phyloP scores from a whole-genome alignment of 2,797 vertebrate species.

The Falco columbarius region DNA sequence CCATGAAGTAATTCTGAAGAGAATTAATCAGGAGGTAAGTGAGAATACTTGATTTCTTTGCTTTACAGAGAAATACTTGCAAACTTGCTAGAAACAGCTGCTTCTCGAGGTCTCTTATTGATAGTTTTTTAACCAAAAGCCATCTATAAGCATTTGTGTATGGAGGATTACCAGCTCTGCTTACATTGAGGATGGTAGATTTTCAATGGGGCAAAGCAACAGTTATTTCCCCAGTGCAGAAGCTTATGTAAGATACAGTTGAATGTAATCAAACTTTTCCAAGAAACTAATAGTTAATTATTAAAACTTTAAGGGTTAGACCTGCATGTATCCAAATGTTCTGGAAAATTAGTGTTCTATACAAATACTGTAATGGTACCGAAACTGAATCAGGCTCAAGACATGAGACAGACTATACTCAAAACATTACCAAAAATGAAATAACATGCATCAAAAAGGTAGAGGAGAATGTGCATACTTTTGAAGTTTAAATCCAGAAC shows the following conservation, averaged over 20 bases:
- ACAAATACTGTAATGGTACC: neutral
- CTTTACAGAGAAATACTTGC: neutral
- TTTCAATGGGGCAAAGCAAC: neutral
- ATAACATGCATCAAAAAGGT: neutral
- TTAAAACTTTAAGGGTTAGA: neutral
- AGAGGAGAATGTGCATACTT: neutral
- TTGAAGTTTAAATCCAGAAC: neutral
- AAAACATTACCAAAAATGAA: neutral
- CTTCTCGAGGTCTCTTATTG: neutral
- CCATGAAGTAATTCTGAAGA: neutral
- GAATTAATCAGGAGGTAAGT: neutral
- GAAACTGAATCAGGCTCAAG: neutral
- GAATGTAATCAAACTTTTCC: neutral
- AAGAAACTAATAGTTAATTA: neutral
- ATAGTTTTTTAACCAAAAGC: neutral
- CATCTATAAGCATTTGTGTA: neutral
- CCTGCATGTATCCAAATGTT: neutral
- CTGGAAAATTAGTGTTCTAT: neutral
- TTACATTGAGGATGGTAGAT: neutral
- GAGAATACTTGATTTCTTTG: neutral
- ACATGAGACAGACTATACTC: neutral
- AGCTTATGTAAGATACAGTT: neutral
- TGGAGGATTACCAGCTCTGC: neutral
- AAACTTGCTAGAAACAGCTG: neutral
- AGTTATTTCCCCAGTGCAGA: neutral